Percentiles rank a stretch among this genome's conserved stretches.
Conservation (phyloP, 2,113 vertebrate species). For the Pristiophorus japonicus region DNA sequence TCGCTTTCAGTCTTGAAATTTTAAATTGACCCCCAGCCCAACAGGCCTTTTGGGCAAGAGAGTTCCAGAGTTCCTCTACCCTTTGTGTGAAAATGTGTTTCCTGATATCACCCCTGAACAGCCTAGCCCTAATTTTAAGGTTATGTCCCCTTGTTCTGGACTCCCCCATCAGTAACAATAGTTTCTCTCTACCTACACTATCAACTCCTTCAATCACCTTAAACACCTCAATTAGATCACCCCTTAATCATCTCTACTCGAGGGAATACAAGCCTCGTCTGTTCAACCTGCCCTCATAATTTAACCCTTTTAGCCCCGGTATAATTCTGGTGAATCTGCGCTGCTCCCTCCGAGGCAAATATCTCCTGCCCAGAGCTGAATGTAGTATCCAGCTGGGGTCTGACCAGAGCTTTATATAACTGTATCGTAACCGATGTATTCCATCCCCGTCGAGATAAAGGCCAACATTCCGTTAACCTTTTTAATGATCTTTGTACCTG, state of each 20-base stretch:
- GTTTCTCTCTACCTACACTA: background rate
- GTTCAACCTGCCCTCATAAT: background rate
- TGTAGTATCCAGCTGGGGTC: background rate
- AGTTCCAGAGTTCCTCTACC: background rate
- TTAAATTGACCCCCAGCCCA: background rate
- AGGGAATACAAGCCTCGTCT: background rate
- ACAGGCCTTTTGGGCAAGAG: background rate
- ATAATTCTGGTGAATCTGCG: background rate
- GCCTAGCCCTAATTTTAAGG: background rate
- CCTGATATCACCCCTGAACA: background rate
- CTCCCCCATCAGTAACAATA: background rate
- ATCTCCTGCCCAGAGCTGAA: too few relatives aligned
- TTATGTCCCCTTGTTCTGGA: background rate
- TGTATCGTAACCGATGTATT: background rate
- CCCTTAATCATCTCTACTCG: background rate
- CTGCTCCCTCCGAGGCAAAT: too few relatives aligned
- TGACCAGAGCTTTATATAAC: background rate
- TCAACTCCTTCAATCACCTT: background rate
- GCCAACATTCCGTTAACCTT: background rate
- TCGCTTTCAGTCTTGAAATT: too few relatives aligned
- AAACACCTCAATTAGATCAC: background rate
- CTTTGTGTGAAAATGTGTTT: background rate
- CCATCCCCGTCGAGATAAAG: background rate
- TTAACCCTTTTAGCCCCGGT: background rate
- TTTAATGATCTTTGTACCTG: background rate